A percentile compares a stretch with the other conserved stretches of the same genome.
These are phyloP conservation scores for Poecilia gillii DNA, from an alignment of 2,797 vertebrate genomes.

Conservation along the genomic window DNA sequence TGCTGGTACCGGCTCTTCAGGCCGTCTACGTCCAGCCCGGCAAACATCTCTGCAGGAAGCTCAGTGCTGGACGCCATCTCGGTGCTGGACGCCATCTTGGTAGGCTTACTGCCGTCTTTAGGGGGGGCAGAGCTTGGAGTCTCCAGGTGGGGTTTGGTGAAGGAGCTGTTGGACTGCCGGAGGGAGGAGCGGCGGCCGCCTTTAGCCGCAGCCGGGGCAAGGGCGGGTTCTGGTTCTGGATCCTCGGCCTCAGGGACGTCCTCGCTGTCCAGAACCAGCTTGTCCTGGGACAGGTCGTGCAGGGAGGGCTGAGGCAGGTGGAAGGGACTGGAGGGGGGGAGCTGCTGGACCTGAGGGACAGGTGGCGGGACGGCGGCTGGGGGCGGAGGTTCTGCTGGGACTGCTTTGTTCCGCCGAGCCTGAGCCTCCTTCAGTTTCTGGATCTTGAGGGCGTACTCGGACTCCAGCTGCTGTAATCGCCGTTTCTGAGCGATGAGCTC, in stretches of 20 bases:
- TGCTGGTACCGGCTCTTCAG: conserved; percentile 83
- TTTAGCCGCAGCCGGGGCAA: background rate
- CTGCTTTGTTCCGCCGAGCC: conserved; percentile 83
- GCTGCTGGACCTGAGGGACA: conserved; percentile 70
- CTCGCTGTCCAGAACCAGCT: conserved; percentile 88
- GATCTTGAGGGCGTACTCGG: conserved; percentile 95
- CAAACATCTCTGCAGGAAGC: conserved; percentile 81
- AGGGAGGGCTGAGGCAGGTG: conserved; percentile 91
- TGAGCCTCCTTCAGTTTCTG: conserved; percentile 94
- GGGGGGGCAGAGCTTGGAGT: conserved; percentile 78
- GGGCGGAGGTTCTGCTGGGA: conserved; percentile 31
- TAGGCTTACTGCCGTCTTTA: conserved; percentile 72
- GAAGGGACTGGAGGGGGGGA: conserved; percentile 71
- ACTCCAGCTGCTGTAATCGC: conserved; percentile 91
- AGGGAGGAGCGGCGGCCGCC: conserved; percentile 86
- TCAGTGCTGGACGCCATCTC: conserved; percentile 44
- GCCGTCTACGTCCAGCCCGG: conserved; percentile 88
- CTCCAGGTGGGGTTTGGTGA: conserved; percentile 94
- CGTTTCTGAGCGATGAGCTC: conserved; percentile 93
- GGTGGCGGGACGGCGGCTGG: conserved; percentile 67
- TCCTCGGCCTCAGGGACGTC: conserved; percentile 86
- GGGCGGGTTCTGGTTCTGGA: conserved; percentile 59
- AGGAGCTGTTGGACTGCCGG: conserved; percentile 87
- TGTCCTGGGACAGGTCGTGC: conserved; percentile 97
- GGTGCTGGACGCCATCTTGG: conserved; percentile 27